Evolutionary conservation across 2,888 invertebrate species (phyloP), one percentile per base, ranked within the genome.

Genomic region (Trichacis sp.): DNA sequence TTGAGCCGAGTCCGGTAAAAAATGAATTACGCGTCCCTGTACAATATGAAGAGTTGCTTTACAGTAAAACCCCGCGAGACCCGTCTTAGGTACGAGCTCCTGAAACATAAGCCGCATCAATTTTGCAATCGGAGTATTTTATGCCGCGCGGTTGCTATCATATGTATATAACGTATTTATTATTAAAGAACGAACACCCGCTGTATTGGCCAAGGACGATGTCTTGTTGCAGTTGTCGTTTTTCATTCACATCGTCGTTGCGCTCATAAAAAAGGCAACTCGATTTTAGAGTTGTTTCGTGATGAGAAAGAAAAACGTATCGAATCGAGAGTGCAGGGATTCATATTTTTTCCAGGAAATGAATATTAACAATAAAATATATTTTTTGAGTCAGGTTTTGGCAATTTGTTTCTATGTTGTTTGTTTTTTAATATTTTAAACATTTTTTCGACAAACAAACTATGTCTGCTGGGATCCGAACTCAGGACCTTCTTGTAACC

Each of bases 101-200:
- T 30, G 70, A 71, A 72, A 70, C 71, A 64, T 60, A 71, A 70
- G 77, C 78, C 81, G 77, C 84, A 84, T 84, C 82, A 84, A 84
- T 84, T 84, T 84, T 84, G 84, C 84, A 84, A 84, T 80, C 78
- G 81, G 84, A 84, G 84, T 82, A 84, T 84, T 84, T 84, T 82
- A 84, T 80, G 83, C 81, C 82, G 73, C 77, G 73, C 78, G 72
- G 75, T 73, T 70, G 72, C 70, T 60, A 69, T 54, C 60, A 57
- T 51, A 63, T 60, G 68, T 70, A 65, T 67, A 66, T 68, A 68
- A 68, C 60, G 46, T 75, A 80, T 82, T 77, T 78, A 82, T 82
- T 82, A 82, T 83, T 78, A 62, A 82, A 62, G 78, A 78, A 64
- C 68, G 49, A 55, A 55, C 48, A 36, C 64, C 60, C 52, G 59